A percentile compares a stretch with the other conserved stretches of the same genome.
phyloP scores from a whole-genome alignment of 2,797 vertebrate species.

The Mallotus villosus region DNA sequence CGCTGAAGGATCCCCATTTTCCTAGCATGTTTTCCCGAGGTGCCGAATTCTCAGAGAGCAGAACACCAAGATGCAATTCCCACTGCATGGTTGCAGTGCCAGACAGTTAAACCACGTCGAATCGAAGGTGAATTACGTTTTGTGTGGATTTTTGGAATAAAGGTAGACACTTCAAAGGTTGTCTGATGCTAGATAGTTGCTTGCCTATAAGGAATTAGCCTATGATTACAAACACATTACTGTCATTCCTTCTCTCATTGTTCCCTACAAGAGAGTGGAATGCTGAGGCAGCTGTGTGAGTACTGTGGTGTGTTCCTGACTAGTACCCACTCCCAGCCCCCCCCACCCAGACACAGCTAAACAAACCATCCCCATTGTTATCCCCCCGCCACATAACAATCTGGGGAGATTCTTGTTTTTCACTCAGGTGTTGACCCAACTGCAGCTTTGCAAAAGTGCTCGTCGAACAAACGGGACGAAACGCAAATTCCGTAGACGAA shows the following conservation, averaged over 20 bases:
- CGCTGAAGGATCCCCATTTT: neutral
- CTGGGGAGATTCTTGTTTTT: neutral
- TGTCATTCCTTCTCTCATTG: slow-evolving; percentile 28
- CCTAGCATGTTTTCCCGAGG: neutral
- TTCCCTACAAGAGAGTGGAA: slow-evolving; percentile 22
- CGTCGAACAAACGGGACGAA: neutral
- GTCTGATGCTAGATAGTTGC: neutral
- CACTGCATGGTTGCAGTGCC: neutral
- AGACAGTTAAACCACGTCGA: neutral
- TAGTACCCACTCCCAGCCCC: neutral
- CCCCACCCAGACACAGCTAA: slow-evolving; percentile 9
- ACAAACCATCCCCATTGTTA: slow-evolving; percentile 13
- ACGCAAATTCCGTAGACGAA: neutral
- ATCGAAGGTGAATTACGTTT: neutral
- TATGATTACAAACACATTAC: slow-evolving; percentile 34
- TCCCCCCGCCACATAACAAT: neutral
- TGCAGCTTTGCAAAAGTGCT: no score
- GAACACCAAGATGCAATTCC: neutral
- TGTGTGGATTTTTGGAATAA: neutral
- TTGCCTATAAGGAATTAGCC: slow-evolving; percentile 17
- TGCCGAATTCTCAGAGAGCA: neutral
- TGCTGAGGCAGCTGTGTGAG: slow-evolving; percentile 26
- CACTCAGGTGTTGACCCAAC: neutral
- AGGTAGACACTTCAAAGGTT: neutral
- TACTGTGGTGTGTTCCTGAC: slow-evolving; percentile 8